These are phyloP conservation scores for Salticus scenicus DNA, from an alignment of 2,888 invertebrate species.

Conservation along the genomic window DNA sequence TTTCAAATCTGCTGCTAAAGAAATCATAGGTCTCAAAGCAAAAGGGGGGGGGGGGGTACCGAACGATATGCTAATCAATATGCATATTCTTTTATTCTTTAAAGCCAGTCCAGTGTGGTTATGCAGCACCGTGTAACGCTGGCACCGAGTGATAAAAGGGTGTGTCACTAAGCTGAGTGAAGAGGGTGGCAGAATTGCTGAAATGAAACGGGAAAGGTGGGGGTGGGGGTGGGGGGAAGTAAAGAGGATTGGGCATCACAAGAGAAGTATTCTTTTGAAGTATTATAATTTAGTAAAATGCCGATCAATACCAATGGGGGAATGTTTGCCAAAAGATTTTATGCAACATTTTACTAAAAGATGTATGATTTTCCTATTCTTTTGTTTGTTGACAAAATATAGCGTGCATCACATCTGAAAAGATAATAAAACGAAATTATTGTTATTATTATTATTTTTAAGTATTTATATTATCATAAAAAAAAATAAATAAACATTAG, in stretches of 20 bases:
- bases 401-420: too few species aligned
- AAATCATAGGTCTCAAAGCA: background rate
- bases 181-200: background rate
- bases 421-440: too few species aligned
- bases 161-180: constrained; percentile 3
- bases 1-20: background rate
- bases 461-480: too few species aligned
- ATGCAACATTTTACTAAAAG: too few species aligned
- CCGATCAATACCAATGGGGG: too few species aligned
- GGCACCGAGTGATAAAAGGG: constrained; percentile 7
- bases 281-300: too few species aligned
- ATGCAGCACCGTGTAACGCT: background rate
- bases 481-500: too few species aligned
- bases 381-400: too few species aligned
- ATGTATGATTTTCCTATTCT: too few species aligned
- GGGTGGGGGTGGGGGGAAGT: background rate
- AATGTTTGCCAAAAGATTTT: too few species aligned
- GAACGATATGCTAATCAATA: constrained; percentile 17
- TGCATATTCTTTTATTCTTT: constrained; percentile 15
- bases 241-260: background rate
- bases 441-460: too few species aligned
- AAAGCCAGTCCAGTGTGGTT: background rate
- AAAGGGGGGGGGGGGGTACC: background rate
- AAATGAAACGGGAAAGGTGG: background rate
- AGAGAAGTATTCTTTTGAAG: background rate